These are phyloP conservation scores for Octonoba sinensis DNA, from an alignment of 2,888 invertebrate genomes.

Conservation along the genomic window DNA sequence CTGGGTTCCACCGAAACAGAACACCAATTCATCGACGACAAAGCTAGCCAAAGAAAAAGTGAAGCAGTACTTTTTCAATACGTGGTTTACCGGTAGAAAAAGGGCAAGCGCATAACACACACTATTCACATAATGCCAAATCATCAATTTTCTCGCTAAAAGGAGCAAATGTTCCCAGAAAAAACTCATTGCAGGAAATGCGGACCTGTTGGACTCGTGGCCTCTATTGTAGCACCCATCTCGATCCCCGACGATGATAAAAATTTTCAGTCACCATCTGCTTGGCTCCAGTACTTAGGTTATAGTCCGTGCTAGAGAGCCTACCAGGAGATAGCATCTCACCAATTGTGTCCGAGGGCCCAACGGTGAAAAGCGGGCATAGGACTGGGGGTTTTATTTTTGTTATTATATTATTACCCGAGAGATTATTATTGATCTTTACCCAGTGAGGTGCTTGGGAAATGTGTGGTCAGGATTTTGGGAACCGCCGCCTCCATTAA, in stretches of 20 bases:
- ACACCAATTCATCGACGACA: not conserved
- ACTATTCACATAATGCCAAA: conserved; percentile 57
- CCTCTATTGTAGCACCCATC: conserved; percentile 35
- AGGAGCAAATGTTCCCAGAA: conserved; percentile 57
- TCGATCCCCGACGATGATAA: conserved; percentile 45
- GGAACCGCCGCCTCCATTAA: conserved; percentile 57
- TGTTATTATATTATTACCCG: conserved; percentile 52
- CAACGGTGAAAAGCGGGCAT: conserved; percentile 18
- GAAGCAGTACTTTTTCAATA: no score
- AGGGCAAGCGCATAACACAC: conserved; percentile 1
- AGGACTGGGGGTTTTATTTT: conserved; percentile 1
- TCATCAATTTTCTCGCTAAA: conserved; percentile 58
- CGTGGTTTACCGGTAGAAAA: conserved; percentile 2
- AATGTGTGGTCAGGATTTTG: conserved; percentile 61
- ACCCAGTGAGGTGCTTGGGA: conserved; percentile 50
- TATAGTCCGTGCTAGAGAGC: conserved; percentile 17
- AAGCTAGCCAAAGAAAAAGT: conserved; percentile 6
- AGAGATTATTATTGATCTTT: conserved; percentile 59
- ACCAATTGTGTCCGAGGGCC: conserved; percentile 46
- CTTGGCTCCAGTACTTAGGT: conserved; percentile 21
- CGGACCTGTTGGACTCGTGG: conserved; percentile 60
- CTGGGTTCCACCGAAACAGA: no score
- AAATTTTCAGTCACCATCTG: conserved; percentile 53
- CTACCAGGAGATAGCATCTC: conserved; percentile 34
- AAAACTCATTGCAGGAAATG: conserved; percentile 39